Evolutionary conservation across 1,140 invertebrate genomes (phyloP), one percentile per base, ranked within the genome.

Genomic region (Trachymyrmex cornetzi): DNA sequence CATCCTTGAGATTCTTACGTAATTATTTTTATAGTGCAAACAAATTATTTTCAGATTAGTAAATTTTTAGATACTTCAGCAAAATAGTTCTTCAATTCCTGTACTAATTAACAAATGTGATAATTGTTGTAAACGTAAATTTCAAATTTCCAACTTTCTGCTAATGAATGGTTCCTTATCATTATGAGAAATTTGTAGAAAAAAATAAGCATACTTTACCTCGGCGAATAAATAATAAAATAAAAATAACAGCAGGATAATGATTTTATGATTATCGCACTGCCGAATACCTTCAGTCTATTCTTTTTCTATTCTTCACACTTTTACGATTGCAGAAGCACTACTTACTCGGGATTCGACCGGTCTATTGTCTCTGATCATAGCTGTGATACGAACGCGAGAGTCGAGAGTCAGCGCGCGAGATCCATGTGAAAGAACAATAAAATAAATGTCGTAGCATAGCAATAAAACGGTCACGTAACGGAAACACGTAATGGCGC

Each of bases 401-500:
- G 24, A 16, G 16, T 66, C 55, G 48, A 38, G 27, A 77, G 19
- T 6, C 27, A 30, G 14, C 30, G 16, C n/a, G 16, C 30, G 57
- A 67, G 50, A 55, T 30, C 11, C 82, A 44, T 74, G 87, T 64
- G 77, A 57, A 64, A 30, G 84, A 27, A 81, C 87, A 75, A 89
- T 89, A 86, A 88, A 89, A 88, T 69, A 75, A 87, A 87, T 82
- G 85, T 80, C 88, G 67, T 64, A 69, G 88, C 87, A n/a, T 69
- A 44, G 69, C 84, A 63, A 82, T 87, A 89, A 89, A 89, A 72
- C 57, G 64, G 88, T 72, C 87, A 77, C 87, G 77, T 87, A 81
- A 75, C 75, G 75, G 87, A 71, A 87, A 61, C 88, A 74, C 71
- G 63, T 89, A 89, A 89, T 59, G 66, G 69, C 14, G 69, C 69